Evolutionary conservation across 2,888 invertebrate genomes (phyloP), one percentile per base, ranked within the genome.

Genomic region (Eurois occulta): DNA sequence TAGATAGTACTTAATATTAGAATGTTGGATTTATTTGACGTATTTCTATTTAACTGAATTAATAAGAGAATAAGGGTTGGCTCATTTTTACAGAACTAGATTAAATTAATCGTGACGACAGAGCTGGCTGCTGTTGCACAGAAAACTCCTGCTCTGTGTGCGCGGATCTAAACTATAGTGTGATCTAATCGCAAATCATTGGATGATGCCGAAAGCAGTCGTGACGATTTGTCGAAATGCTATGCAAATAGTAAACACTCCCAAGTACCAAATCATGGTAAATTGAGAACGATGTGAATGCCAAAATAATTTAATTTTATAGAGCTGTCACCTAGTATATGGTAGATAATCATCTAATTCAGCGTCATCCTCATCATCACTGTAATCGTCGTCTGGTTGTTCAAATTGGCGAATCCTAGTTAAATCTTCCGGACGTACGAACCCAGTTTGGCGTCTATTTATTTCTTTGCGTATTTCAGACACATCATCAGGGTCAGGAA

Each of bases 401-500:
- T 58, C 75, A 32, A 88, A 80, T 4, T 84, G 55, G 52, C 80
- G 88, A 21, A 92, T 84, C 71, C 87, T 91, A 78, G 91, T 90
- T 72, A 94, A 81, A 77, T 92, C 93, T 69, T 87, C 82, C 2
- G 89, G 86, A 6, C 90, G 87, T 21, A 92, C 88, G 73, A 93
- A 95, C 3, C 95, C 95, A 8, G 95, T 95, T 79, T 93, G 94
- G 10, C 94, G 91, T 75, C 95, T 90, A 75, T 90, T 93, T 77
- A 94, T 93, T 78, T 92, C 91, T 55, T 67, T 84, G 35, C 76
- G 87, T 8, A 72, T 78, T n/a, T 82, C 85, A 74, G 82, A 86
- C 7, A 72, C 78, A 5, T 38, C n/a, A n/a, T 0, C 0, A 6
- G n/a, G 7, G 10, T 77, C 48, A 0, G 94, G 91, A 13, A 88